phyloP scores from a whole-genome alignment of 2,113 vertebrate genomes.

The Pseudopodoces humilis region DNA sequence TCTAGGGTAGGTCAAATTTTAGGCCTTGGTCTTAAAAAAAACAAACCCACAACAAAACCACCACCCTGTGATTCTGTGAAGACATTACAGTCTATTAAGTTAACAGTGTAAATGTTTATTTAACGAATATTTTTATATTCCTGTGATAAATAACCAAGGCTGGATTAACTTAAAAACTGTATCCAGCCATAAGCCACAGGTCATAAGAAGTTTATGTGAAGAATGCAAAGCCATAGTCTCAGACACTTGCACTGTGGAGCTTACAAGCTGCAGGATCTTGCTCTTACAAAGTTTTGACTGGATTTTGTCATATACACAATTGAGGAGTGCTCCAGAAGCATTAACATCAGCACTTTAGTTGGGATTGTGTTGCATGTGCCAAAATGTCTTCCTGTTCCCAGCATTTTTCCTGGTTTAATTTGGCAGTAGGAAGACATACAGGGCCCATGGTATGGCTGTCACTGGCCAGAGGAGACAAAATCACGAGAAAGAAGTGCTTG shows the following conservation, averaged over 20 bases:
- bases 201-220: constrained; percentile 38
- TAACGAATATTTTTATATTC: background rate
- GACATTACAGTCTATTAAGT: background rate
- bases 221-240: background rate
- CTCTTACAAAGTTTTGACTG: background rate
- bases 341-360: constrained; percentile 3
- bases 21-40: background rate
- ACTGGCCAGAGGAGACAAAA: background rate
- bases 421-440: background rate
- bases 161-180: constrained; percentile 29
- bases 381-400: constrained; percentile 25
- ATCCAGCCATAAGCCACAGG: background rate
- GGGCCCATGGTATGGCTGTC: background rate
- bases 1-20: background rate
- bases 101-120: constrained; percentile 34
- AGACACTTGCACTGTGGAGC: background rate
- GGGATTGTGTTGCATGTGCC: background rate
- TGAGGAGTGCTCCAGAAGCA: background rate
- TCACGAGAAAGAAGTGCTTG: background rate
- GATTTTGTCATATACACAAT: background rate
- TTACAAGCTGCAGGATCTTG: background rate
- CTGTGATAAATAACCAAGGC: constrained; percentile 33
- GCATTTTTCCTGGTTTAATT: background rate
- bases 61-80: background rate
- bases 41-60: background rate